phyloP scores from a whole-genome alignment of 2,888 invertebrate species.

The Rambutsinella grinnellia region DNA sequence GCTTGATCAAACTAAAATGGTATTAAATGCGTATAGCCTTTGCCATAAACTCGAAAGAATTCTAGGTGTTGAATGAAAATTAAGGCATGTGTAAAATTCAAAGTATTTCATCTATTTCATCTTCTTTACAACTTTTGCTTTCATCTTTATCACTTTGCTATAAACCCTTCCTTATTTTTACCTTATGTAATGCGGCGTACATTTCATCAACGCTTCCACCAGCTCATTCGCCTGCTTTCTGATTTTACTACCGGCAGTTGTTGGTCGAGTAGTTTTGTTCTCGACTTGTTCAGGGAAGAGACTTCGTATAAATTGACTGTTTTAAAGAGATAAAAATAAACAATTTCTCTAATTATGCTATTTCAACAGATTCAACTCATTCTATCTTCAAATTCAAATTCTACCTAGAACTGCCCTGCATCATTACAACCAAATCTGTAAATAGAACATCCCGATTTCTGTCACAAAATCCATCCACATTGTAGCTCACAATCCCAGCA shows the following conservation, averaged over 20 bases:
- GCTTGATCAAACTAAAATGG: too few species aligned
- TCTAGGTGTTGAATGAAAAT: too few species aligned
- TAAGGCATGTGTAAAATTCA: too few species aligned
- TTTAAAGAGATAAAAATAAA: conserved; percentile 38
- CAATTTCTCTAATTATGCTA: too few species aligned
- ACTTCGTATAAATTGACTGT: conserved; percentile 73
- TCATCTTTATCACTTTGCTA: not conserved
- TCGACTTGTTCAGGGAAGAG: conserved; percentile 75
- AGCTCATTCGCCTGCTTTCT: conserved; percentile 77
- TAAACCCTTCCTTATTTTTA: conserved; percentile 49
- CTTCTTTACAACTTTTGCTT: not conserved
- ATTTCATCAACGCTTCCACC: conserved; percentile 77
- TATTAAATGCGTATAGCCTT: too few species aligned
- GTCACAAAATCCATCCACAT: conserved; percentile 78
- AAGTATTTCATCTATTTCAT: too few species aligned
- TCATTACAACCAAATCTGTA: conserved; percentile 76
- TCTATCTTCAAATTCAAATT: not conserved
- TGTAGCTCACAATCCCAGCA: conserved; percentile 78
- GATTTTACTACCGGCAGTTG: conserved; percentile 78
- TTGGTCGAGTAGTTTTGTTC: conserved; percentile 71
- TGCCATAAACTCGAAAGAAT: too few species aligned
- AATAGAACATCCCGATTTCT: conserved; percentile 78
- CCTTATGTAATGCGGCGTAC: conserved; percentile 79
- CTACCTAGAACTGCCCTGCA: conserved; percentile 73
- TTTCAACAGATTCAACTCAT: not conserved